These are phyloP conservation scores for Chondrilla cf. caribensis DNA, from an alignment of 37 sponge, comb jelly and placozoan genomes.

Conservation along the genomic window DNA sequence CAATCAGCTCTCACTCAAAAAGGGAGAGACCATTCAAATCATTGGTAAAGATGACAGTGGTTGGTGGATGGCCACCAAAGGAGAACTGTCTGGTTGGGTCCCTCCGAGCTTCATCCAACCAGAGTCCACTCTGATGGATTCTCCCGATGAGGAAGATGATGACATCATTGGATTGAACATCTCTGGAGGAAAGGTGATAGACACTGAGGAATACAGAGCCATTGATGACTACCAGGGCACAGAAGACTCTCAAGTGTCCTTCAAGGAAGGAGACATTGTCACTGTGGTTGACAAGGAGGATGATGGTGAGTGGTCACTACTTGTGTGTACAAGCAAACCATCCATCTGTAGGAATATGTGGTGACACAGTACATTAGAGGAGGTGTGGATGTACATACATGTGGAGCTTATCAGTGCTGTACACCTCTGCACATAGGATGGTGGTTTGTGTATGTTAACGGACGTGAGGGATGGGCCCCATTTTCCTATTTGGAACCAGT, in stretches of 20 bases:
- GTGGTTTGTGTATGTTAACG: slow-evolving; percentile 79
- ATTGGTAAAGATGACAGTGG: slow-evolving; percentile 69
- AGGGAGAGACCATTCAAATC: slow-evolving; percentile 57
- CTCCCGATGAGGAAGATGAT: slow-evolving; percentile 31
- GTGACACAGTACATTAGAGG: too few species aligned
- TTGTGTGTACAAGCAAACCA: too few species aligned
- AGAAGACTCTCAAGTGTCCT: slow-evolving; percentile 62
- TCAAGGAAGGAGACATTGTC: slow-evolving; percentile 67
- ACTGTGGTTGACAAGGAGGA: slow-evolving; percentile 80
- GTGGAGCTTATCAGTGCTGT: background rate
- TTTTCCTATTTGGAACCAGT: slow-evolving; percentile 68
- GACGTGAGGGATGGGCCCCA: slow-evolving; percentile 81
- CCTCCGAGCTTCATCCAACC: slow-evolving; percentile 58
- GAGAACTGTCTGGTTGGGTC: slow-evolving; percentile 53
- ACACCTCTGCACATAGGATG: slow-evolving; percentile 46
- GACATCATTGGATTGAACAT: slow-evolving; percentile 42
- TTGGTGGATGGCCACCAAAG: slow-evolving; percentile 58
- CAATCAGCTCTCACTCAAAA: slow-evolving; percentile 48
- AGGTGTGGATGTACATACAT: too few species aligned
- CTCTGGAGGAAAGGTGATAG: slow-evolving; percentile 26
- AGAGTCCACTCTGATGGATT: background rate
- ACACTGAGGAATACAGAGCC: slow-evolving; percentile 48
- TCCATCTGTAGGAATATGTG: too few species aligned
- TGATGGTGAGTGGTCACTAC: slow-evolving; percentile 48
- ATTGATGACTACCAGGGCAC: slow-evolving; percentile 68